Base-by-base conservation (phyloP, 2,113 vertebrate species). In the Halcyon senegalensis region DNA sequence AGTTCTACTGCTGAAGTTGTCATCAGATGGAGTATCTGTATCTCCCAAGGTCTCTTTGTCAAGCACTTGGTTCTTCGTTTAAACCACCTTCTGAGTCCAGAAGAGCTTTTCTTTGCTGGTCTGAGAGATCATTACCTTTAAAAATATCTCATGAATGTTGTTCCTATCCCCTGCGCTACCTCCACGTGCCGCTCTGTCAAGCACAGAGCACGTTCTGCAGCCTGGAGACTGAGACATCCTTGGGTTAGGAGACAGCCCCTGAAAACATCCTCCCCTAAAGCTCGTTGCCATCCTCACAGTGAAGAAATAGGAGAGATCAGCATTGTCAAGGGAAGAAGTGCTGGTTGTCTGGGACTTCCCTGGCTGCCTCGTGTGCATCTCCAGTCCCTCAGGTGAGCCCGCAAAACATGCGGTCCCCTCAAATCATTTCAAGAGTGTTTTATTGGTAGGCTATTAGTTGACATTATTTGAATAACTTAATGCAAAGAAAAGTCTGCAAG, bases 171-270 rank as follows among this genome's bases (percentile, higher is more conserved):
- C 11, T 33, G n/a, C 27, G n/a, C 62, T 63, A 14, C 16, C 28
- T 48, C 67, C 41, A 24, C 0, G 7, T 30, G 75, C 25, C 69
- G 2, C 9, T 77, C 62, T 28, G 41, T 7, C 56, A n/a, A 33
- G 35, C 39, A 13, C 12, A 2, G 43, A 50, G 16, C 3, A 2
- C 5, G 8, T n/a, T 56, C n/a, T 43, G 2, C 4, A 41, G 18
- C 27, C 28, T 21, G 50, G 60, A 51, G 64, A 28, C 46, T 48
- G 68, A 35, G 76, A 20, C 13, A 13, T 27, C 59, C 37, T 56
- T 1, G 0, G 46, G 31, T 53, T 27, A 69, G 53, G 67, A 78
- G 82, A 20, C 41, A 60, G 68, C 23, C 64, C 50, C 80, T 78
- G 76, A 55, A 23, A 63, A 7, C 23, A 4, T 35, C 60, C 60